Percentiles rank a stretch among this genome's conserved stretches.
phyloP scores from a whole-genome alignment of 1,140 invertebrate genomes.

The Pararge aegeria region DNA sequence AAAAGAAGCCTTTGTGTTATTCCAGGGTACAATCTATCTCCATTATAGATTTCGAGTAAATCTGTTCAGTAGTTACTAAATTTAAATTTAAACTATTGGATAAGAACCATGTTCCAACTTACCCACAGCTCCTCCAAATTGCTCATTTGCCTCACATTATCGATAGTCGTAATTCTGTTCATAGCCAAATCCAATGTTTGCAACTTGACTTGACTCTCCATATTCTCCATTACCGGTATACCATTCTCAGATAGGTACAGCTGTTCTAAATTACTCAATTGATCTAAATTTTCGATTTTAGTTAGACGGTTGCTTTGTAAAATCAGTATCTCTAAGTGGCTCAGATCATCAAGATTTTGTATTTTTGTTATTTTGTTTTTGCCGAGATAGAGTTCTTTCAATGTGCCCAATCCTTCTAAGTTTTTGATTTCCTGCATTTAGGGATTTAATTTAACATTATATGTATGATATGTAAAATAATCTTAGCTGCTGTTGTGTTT shows the following conservation, averaged over 20 bases:
- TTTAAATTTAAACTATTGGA: background rate
- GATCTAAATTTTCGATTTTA: constrained; percentile 92
- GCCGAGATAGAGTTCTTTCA: constrained; percentile 92
- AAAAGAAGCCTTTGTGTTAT: too few relatives aligned
- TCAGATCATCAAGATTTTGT: constrained; percentile 90
- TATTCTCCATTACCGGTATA: constrained; percentile 87
- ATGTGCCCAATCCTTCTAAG: constrained; percentile 86
- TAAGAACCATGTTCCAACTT: constrained; percentile 50
- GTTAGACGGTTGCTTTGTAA: constrained; percentile 94
- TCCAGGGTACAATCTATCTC: too few relatives aligned
- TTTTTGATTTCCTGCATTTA: constrained; percentile 89
- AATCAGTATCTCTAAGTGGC: constrained; percentile 90
- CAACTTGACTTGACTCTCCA: constrained; percentile 85
- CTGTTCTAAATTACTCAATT: constrained; percentile 88
- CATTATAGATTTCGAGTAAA: too few relatives aligned
- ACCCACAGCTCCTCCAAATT: constrained; percentile 97
- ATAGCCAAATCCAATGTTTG: constrained; percentile 94
- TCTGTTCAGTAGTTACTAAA: too few relatives aligned
- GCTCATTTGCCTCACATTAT: constrained; percentile 88
- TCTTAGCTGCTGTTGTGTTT: too few relatives aligned
- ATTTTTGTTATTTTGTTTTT: constrained; percentile 98
- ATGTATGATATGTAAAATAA: too few relatives aligned
- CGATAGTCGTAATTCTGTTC: constrained; percentile 92
- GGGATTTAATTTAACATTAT: background rate
- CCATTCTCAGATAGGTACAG: constrained; percentile 98